Evolutionary conservation across 2,888 invertebrate species (phyloP), one percentile per base, ranked within the genome.

Genomic region (Acrobasis suavella): DNA sequence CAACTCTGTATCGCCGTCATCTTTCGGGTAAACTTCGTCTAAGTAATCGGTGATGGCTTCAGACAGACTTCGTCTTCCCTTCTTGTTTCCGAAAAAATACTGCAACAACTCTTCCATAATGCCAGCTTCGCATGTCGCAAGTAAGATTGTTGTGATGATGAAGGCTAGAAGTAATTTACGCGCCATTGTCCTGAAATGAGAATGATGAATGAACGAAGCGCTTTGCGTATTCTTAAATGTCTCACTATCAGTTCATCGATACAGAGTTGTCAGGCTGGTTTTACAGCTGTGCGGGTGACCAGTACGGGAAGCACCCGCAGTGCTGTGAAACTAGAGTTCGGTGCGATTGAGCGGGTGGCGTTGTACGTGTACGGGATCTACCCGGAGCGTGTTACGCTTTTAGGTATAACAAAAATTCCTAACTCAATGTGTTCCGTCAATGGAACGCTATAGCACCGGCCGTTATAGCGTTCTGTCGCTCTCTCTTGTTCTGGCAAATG

Each of bases 11-110:
- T 89, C 89, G 32, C 72, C 67, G 64, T 91, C 90, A 58, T 90
- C 89, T 68, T 88, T 87, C 0, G 88, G 88, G 51, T 80, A 90
- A 5, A 87, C 66, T 2, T 77, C 73, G 67, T 91, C 89, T 58
- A 91, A 64, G 50, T 82, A 86, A 52, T 81, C 74, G n/a, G 80
- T 72, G 7, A 89, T 76, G 0, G 82, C 73, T 14, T 88, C 87
- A 0, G 86, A 76, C 72, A 89, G 75, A 62, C 86, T 81, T 46
- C 89, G 75, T 56, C 77, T 72, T 52, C 78, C 76, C 17, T 66
- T 66, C 39, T 66, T 67, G 9, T 51, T 54, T 14, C 66, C 75
- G 42, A 75, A 69, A 16, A 72, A 54, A 14, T 66, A 68, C 50
- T 69, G 69, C 0, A 75, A 62, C 70, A 81, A 73, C 46, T 68